Evolutionary conservation across 2,888 invertebrate genomes (phyloP), one percentile per base, ranked within the genome.

Genomic region (Lasioglossum morio): DNA sequence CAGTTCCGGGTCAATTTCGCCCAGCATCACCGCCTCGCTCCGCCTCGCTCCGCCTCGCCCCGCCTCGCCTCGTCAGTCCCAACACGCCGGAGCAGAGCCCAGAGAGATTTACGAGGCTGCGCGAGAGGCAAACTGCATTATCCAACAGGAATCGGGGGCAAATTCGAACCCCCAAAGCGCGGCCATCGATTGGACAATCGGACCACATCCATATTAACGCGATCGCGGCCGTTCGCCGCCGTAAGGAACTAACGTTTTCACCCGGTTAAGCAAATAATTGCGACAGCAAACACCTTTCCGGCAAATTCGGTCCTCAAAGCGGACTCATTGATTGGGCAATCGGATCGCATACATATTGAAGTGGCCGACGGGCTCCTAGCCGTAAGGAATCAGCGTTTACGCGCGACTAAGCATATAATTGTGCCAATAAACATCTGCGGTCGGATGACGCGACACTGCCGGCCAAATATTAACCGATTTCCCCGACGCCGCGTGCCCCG

Each of bases 381-480:
- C 70, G 34, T 53, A 80, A 80, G 80, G 53, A 80, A 77, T 70
- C 46, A 19, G 53, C 27, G 66, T 77, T 83, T 83, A 70, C 76
- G 72, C 46, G 37, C 72, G 19, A 46, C 69, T 60, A 40, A 46
- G 66, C 43, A 27, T 40, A 76, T 79, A 79, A 85, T 83, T 79
- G 69, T 57, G 40, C 79, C 79, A 79, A 72, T 72, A 43, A 77
- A 72, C 75, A 75, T 75, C n/a, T 63, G 72, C 30, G 70, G n/a
- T 57, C 66, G 72, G 72, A 75, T 82, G 75, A 34, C 75, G 78
- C 78, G 43, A 23, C 40, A 40, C 40, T 37, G 34, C 14, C 7
- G 34, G 30, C 16, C 75, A 76, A 82, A 85, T 79, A 79, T 82
- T 82, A 82, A 85, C 79, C 72, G 57, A 27, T 57, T 57, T 66